Evolutionary conservation across 2,888 invertebrate genomes (phyloP).

Genomic region (Coronaproctus castanopsis): DNA sequence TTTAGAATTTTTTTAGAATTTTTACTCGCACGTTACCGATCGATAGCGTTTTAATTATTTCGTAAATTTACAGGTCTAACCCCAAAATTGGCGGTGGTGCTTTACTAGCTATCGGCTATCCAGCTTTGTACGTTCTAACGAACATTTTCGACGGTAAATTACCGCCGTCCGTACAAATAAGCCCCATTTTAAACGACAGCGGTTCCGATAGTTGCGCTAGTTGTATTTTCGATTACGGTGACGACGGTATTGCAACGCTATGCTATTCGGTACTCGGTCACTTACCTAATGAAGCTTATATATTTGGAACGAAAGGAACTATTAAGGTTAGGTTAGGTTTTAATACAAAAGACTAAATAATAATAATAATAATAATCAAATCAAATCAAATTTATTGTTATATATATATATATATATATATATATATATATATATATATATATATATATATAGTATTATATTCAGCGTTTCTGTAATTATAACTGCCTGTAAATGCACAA

Average conservation of each 20-base stretch:
- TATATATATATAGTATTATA: too few relatives aligned
- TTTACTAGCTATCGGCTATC: conserved; percentile 55
- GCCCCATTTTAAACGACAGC: conserved; percentile 44
- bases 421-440: too few relatives aligned
- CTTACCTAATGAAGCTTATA: conserved; percentile 35
- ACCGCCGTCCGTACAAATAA: conserved; percentile 43
- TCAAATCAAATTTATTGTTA: too few relatives aligned
- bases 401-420: too few relatives aligned
- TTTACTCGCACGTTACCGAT: too few relatives aligned
- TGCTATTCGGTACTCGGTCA: conserved; percentile 35
- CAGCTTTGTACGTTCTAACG: conserved; percentile 49
- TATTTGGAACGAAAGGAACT: conserved; percentile 47
- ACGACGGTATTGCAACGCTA: conserved; percentile 41
- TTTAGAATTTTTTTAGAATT: too few relatives aligned
- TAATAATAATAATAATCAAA: too few relatives aligned
- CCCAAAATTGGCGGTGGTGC: conserved; percentile 50
- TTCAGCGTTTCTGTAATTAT: too few relatives aligned
- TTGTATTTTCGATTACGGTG: conserved; percentile 43
- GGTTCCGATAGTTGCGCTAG: conserved; percentile 50
- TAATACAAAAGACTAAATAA: too few relatives aligned
- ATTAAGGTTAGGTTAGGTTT: conserved; percentile 35
- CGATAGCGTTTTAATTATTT: too few relatives aligned
- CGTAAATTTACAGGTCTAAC: not conserved
- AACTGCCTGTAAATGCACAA: too few relatives aligned
- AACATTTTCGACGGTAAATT: conserved; percentile 43